Conservation (phyloP, 2,113 vertebrate species). For the Antechinus flavipes region DNA sequence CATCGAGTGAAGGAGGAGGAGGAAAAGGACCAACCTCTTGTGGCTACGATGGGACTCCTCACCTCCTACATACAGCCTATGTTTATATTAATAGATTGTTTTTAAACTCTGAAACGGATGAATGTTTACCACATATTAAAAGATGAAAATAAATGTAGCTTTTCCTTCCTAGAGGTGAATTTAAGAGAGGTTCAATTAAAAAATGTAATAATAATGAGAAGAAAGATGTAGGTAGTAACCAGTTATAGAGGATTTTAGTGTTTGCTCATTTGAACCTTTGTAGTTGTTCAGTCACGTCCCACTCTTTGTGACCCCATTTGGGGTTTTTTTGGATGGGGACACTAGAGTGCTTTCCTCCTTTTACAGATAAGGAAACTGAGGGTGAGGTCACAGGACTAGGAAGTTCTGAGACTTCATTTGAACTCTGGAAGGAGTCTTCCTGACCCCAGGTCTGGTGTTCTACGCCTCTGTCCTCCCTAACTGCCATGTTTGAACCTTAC, state of each 20-base stretch:
- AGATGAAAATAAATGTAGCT: background rate
- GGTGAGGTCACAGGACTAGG: background rate
- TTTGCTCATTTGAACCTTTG: background rate
- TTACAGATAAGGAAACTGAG: background rate
- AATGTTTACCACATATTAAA: background rate
- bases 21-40: background rate
- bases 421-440: too few species aligned
- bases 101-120: background rate
- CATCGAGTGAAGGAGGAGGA: background rate
- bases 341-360: background rate
- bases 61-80: background rate
- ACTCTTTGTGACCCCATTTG: background rate
- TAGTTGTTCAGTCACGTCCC: too few species aligned
- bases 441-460: background rate
- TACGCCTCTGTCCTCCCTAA: background rate
- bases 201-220: background rate
- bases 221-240: background rate
- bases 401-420: background rate
- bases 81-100: background rate
- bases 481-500: background rate
- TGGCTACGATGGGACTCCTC: accelerated
- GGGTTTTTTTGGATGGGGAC: background rate
- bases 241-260: background rate
- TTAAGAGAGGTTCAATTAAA: background rate
- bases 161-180: background rate